Percentiles rank a stretch among this genome's conserved stretches.
Evolutionary conservation across 1,140 invertebrate genomes (phyloP).

Genomic region (Protaetia brevitarsis): DNA sequence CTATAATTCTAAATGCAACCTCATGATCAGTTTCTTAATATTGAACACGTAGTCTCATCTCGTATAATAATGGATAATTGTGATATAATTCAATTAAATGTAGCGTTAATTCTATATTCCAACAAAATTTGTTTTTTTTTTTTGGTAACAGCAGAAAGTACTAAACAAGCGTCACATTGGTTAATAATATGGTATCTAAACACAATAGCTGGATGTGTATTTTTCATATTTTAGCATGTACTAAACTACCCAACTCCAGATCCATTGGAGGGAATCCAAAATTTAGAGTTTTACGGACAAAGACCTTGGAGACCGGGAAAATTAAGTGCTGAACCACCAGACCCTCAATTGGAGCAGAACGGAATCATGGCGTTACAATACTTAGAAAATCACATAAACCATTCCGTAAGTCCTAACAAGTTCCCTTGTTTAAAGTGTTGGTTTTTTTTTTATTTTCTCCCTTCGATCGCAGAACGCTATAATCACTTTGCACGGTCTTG

Average conservation of each 20-base stretch:
- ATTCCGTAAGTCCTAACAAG: constrained; percentile 60
- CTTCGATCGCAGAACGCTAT: constrained; percentile 66
- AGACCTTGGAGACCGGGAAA: constrained; percentile 86
- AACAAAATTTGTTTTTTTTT: no score
- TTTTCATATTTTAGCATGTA: constrained; percentile 49
- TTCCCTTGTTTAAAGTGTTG: background rate
- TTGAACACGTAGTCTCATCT: no score
- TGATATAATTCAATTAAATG: no score
- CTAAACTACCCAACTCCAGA: constrained; percentile 63
- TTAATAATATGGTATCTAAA: no score
- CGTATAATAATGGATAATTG: no score
- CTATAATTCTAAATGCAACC: no score
- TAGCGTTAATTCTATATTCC: no score
- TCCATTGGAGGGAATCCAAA: constrained; percentile 61
- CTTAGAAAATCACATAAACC: constrained; percentile 77
- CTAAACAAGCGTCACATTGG: no score
- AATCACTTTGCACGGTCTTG: constrained; percentile 80
- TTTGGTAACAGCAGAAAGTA: no score
- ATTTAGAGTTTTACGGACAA: constrained; percentile 90
- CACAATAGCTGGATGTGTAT: no score
- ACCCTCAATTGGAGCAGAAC: constrained; percentile 73
- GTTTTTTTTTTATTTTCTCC: background rate
- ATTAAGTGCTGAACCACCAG: constrained; percentile 76
- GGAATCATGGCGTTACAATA: constrained; percentile 79
- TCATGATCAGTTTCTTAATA: no score